These are phyloP conservation scores for Ceratina japonica DNA, from an alignment of 1,140 invertebrate genomes.

Conservation along the genomic window DNA sequence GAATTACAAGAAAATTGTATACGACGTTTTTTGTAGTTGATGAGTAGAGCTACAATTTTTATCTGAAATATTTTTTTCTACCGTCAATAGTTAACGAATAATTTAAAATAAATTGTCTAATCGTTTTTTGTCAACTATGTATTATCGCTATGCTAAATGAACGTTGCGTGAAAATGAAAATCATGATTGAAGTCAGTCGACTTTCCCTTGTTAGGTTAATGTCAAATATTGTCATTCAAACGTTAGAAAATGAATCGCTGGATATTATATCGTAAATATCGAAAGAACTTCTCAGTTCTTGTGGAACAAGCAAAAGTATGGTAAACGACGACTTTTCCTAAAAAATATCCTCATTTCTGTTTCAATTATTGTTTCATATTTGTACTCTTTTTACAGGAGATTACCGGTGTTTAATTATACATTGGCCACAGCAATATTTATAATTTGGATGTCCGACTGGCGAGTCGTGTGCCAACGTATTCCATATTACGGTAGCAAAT, in stretches of 20 bases:
- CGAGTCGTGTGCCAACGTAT: conserved; percentile 84
- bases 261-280: not conserved
- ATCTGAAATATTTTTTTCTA: too few relatives aligned
- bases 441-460: conserved; percentile 88
- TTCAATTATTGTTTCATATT: not conserved
- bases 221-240: not conserved
- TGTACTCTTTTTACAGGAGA: conserved; percentile 74
- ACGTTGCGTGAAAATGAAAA: not conserved
- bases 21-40: too few relatives aligned
- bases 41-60: too few relatives aligned
- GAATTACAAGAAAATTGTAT: too few relatives aligned
- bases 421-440: conserved; percentile 79
- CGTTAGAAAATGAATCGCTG: not conserved
- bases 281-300: conserved; percentile 21
- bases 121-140: too few relatives aligned
- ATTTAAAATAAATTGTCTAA: too few relatives aligned
- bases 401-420: conserved; percentile 82
- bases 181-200: not conserved
- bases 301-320: not conserved
- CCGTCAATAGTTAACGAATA: too few relatives aligned
- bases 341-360: not conserved
- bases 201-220: not conserved
- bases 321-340: conserved; percentile 37
- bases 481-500: conserved; percentile 88
- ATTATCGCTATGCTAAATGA: too few relatives aligned